Evolutionary conservation across 2,113 vertebrate genomes (phyloP).

Genomic region (Sminthopsis crassicaudata): DNA sequence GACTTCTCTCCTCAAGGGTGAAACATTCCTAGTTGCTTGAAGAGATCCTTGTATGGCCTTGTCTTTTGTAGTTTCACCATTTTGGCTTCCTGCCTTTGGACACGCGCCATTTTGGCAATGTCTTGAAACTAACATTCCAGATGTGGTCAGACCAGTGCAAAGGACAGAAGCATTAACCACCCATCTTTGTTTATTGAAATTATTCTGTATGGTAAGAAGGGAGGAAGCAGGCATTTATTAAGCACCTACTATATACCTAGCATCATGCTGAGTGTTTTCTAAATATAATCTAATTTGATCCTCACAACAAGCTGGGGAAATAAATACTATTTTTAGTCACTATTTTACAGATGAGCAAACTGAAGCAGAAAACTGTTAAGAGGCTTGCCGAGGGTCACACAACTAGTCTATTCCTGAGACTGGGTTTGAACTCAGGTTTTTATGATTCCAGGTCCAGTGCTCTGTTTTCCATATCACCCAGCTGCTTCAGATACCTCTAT

Average conservation of each 20-base stretch:
- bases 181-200: not conserved
- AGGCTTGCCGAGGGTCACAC: not conserved
- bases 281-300: not conserved
- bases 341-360: not conserved
- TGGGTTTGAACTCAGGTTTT: not conserved
- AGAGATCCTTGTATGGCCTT: not conserved
- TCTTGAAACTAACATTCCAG: not conserved
- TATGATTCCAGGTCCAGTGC: not conserved
- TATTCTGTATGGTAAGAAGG: not conserved
- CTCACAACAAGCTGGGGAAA: not conserved
- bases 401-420: not conserved
- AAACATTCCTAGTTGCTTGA: not conserved
- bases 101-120: not conserved
- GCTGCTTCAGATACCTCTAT: not conserved
- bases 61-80: not conserved
- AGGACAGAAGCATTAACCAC: not conserved
- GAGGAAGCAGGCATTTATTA: not conserved
- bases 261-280: not conserved
- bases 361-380: not conserved
- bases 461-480: not conserved
- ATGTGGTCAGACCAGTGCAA: not conserved
- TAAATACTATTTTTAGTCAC: not conserved
- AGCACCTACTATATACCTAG: no score
- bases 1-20: not conserved
- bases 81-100: not conserved